A percentile compares a stretch with the other conserved stretches of the same genome.
Conservation (phyloP, 1,140 invertebrate species). For the Camponotus floridanus region DNA sequence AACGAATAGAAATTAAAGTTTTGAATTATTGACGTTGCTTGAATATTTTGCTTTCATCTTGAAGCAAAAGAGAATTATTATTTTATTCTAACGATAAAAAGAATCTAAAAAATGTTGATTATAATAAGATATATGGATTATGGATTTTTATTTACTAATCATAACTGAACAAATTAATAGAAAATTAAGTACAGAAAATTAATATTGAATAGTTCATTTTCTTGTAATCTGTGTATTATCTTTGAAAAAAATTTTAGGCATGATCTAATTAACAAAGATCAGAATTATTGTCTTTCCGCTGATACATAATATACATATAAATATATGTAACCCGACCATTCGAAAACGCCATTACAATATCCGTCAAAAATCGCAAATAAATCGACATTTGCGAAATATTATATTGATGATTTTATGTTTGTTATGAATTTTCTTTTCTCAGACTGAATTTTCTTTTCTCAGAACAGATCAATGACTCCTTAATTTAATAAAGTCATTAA, state of each 20-base stretch:
- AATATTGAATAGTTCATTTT: background rate
- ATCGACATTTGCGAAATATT: background rate
- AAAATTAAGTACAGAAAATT: background rate
- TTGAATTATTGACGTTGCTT: background rate
- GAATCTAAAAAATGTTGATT: background rate
- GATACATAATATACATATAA: background rate
- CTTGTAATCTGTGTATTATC: background rate
- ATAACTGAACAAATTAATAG: background rate
- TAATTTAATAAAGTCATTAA: slow-evolving; percentile 4
- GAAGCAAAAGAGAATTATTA: background rate
- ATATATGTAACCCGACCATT: background rate
- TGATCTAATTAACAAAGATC: slow-evolving; percentile 20
- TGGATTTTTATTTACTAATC: background rate
- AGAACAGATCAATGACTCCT: slow-evolving; percentile 3
- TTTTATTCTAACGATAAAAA: background rate
- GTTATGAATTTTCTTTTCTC: background rate
- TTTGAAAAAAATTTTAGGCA: background rate
- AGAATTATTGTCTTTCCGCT: background rate
- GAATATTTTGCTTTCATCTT: background rate
- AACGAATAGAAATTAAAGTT: background rate
- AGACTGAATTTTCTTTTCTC: background rate
- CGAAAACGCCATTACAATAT: background rate
- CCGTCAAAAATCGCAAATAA: background rate
- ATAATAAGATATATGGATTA: no score
- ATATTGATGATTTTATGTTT: background rate